Evolutionary conservation across 2,888 invertebrate species (phyloP).

Genomic region (Sarcophaga carnaria): DNA sequence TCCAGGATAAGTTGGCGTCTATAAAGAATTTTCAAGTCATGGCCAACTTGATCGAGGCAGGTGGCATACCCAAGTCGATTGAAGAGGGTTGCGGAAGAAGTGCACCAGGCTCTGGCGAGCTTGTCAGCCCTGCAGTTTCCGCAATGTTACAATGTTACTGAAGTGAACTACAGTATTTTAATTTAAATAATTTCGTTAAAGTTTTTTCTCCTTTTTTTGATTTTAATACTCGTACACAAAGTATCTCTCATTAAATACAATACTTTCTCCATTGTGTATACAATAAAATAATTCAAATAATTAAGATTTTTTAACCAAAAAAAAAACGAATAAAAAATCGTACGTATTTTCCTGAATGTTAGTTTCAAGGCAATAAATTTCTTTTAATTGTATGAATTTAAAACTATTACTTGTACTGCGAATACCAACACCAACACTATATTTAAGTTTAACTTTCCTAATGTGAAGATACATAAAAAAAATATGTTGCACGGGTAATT

Average conservation of each 20-base stretch:
- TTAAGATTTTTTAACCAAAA: not conserved
- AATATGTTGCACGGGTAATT: not conserved
- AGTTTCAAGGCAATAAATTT: constrained; percentile 35
- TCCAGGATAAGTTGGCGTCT: no score
- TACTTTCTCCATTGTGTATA: not conserved
- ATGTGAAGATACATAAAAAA: not conserved
- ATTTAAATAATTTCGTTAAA: not conserved
- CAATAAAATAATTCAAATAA: not conserved
- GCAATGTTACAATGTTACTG: no score
- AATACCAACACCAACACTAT: constrained; percentile 7
- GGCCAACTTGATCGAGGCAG: no score
- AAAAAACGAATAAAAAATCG: not conserved
- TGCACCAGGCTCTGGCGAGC: no score
- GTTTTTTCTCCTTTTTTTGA: not conserved
- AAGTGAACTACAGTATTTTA: not conserved
- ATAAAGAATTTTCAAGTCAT: no score
- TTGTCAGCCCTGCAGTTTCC: no score
- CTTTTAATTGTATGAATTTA: constrained; percentile 29
- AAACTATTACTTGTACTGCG: not conserved
- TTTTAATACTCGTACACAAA: not conserved
- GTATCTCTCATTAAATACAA: not conserved
- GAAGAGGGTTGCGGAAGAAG: no score
- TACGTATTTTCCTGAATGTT: not conserved
- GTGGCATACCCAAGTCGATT: no score
- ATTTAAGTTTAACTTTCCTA: not conserved